phyloP scores from a whole-genome alignment of 1,140 invertebrate species.

The Wasmannia auropunctata region DNA sequence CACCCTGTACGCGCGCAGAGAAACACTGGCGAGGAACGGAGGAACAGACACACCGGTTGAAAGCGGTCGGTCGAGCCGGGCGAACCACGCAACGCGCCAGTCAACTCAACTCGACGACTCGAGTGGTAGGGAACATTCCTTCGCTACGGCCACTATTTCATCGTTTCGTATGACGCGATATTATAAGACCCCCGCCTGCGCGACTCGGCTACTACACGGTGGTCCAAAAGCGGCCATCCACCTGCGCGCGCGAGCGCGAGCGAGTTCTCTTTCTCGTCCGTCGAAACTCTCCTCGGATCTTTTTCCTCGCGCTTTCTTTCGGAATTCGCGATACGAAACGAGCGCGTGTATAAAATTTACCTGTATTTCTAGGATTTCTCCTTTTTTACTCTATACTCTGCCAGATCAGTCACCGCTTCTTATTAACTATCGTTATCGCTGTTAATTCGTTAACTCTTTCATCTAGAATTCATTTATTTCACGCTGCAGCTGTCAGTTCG shows the following conservation, averaged over 20 bases:
- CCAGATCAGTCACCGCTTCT: not conserved
- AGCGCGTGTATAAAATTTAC: not conserved
- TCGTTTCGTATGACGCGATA: constrained; percentile 85
- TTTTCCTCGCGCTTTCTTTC: not conserved
- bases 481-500: not conserved
- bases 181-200: constrained; percentile 85
- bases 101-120: constrained; percentile 83
- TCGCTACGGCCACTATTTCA: constrained; percentile 85
- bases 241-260: constrained; percentile 46
- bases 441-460: not conserved
- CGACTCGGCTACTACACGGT: constrained; percentile 82
- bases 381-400: not conserved
- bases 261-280: constrained; percentile 23
- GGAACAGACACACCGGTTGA: constrained; percentile 80
- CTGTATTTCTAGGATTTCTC: not conserved
- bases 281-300: not conserved
- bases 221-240: constrained; percentile 82
- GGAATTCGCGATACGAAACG: not conserved
- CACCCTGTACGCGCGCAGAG: constrained; percentile 52
- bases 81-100: constrained; percentile 80
- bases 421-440: not conserved
- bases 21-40: constrained; percentile 61
- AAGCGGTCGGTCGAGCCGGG: constrained; percentile 77
- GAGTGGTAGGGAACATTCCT: constrained; percentile 85
- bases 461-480: constrained; percentile 21